Conservation (phyloP, 2,888 invertebrate genomes). For the Aproaerema taeniolella region DNA sequence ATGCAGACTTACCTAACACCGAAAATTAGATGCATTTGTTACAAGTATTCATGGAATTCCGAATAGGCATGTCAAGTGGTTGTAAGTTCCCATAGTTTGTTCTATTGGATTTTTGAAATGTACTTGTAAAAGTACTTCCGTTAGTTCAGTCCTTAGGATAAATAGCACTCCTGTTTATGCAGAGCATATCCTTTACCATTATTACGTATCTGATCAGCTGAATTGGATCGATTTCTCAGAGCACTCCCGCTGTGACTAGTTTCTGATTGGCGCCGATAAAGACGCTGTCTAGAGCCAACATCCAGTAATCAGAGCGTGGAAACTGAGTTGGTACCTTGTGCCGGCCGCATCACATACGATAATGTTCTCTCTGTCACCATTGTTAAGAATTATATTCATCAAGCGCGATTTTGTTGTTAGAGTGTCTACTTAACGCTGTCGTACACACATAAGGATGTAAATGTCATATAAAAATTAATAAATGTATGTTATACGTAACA, state of each 20-base stretch:
- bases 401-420: slow-evolving; percentile 16
- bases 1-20: slow-evolving; percentile 25
- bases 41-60: slow-evolving; percentile 31
- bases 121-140: no score
- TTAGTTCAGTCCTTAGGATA: background rate
- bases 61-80: slow-evolving; percentile 30
- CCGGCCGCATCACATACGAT: slow-evolving; percentile 40
- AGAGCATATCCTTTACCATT: background rate
- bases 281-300: slow-evolving; percentile 75
- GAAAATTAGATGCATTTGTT: slow-evolving; percentile 45
- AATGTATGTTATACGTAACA: slow-evolving; percentile 17
- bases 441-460: slow-evolving; percentile 36
- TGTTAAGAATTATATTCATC: slow-evolving; percentile 31
- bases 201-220: background rate
- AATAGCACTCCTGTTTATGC: background rate
- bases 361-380: slow-evolving; percentile 36
- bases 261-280: slow-evolving; percentile 71
- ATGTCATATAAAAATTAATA: slow-evolving; percentile 30
- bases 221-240: slow-evolving; percentile 41
- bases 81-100: no score
- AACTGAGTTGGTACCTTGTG: slow-evolving; percentile 57
- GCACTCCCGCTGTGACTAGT: slow-evolving; percentile 40
- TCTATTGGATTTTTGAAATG: no score
- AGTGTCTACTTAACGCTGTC: slow-evolving; percentile 30
- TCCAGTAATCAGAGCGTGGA: slow-evolving; percentile 77